Percentiles rank a stretch among this genome's conserved stretches.
These are phyloP conservation scores for Pontoporia blainvillei DNA, from an alignment of 2,113 vertebrate genomes.

Conservation along the genomic window DNA sequence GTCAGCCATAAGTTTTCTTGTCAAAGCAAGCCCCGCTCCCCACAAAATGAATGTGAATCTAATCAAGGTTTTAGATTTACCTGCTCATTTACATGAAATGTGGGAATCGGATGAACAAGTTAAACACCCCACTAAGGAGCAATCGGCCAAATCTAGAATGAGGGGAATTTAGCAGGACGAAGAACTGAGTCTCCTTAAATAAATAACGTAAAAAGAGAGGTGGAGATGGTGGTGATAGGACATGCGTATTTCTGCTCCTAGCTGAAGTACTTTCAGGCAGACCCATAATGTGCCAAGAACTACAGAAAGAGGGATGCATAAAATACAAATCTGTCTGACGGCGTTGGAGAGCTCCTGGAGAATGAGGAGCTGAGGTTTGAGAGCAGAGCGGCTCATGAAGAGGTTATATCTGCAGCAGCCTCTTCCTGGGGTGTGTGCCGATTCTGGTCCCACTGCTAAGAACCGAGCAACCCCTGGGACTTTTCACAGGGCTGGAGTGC, in stretches of 20 bases:
- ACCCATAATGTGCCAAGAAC: background rate
- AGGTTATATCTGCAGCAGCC: accelerated
- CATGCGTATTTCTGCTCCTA: too few species aligned
- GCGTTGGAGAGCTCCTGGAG: too few species aligned
- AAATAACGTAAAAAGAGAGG: background rate
- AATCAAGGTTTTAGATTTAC: background rate
- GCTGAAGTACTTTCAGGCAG: background rate
- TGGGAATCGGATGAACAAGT: background rate
- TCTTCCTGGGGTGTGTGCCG: background rate
- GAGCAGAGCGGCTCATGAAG: accelerated
- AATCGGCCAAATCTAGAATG: background rate
- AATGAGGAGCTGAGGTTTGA: too few species aligned
- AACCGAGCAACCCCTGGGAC: accelerated
- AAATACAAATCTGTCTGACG: too few species aligned
- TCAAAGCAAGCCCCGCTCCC: background rate
- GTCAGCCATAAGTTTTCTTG: background rate
- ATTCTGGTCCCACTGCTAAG: background rate
- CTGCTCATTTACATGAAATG: background rate
- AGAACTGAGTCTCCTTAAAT: background rate
- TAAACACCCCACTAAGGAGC: background rate
- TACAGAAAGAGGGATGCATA: accelerated
- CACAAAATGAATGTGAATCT: too few species aligned
- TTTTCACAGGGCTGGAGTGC: background rate
- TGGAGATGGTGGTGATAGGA: background rate
- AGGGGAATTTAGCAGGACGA: too few species aligned